These are phyloP conservation scores for Chrysopilus asiliformis DNA, from an alignment of 2,888 invertebrate genomes.

Conservation along the genomic window DNA sequence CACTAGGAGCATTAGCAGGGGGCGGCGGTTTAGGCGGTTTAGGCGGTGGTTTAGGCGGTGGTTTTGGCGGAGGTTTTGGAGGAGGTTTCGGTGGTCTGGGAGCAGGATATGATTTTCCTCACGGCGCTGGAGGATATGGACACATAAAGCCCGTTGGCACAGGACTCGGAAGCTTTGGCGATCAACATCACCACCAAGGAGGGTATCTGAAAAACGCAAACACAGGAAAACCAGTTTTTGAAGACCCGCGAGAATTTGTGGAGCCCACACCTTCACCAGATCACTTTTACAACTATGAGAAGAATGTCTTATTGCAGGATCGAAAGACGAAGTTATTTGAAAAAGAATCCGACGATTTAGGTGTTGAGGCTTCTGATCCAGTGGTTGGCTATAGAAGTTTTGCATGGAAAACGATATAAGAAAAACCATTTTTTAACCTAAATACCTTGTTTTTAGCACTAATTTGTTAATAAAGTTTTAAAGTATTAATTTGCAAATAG, in stretches of 20 bases:
- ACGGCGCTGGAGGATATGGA: too few species aligned
- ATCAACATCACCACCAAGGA: conserved; percentile 23
- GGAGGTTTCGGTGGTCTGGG: conserved; percentile 8
- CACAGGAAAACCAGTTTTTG: conserved; percentile 26
- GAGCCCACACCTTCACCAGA: conserved; percentile 18
- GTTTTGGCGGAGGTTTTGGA: conserved; percentile 10
- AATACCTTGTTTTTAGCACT: too few species aligned
- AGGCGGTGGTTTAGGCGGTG: conserved; percentile 14
- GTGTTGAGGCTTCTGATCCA: conserved; percentile 7
- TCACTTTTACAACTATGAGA: conserved; percentile 33
- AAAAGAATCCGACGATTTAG: conserved; percentile 9
- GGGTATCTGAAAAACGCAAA: conserved; percentile 23
- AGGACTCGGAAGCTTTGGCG: conserved; percentile 19
- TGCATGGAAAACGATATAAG: conserved; percentile 15
- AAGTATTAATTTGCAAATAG: too few species aligned
- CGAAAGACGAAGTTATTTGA: conserved; percentile 18
- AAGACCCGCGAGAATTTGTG: conserved; percentile 22
- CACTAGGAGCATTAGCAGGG: conserved; percentile 23
- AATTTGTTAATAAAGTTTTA: too few species aligned
- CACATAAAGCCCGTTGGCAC: conserved; percentile 8
- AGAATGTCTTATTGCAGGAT: conserved; percentile 20
- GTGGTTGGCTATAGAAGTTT: conserved; percentile 14
- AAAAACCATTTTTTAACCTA: too few species aligned
- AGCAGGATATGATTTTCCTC: conserved; percentile 15
- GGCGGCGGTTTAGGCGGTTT: conserved; percentile 17